Conservation (phyloP, 1,140 invertebrate species). For the Cydia amplana region DNA sequence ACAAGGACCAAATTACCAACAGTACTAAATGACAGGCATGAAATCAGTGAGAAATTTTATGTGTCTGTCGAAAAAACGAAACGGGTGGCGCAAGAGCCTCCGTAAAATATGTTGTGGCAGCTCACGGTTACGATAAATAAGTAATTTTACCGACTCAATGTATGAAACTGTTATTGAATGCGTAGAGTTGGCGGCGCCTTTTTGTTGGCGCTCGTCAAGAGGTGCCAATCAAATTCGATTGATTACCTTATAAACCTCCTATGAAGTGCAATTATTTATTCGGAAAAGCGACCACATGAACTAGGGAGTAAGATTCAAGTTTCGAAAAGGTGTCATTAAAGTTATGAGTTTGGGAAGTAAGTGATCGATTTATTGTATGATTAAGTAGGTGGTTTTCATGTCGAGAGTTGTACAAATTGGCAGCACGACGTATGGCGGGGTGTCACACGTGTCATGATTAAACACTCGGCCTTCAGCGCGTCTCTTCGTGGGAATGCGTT, state of each 20-base stretch:
- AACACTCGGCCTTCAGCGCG: conserved; percentile 46
- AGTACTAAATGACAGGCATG: neutral
- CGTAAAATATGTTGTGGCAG: conserved; percentile 38
- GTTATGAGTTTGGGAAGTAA: neutral
- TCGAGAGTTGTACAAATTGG: conserved; percentile 47
- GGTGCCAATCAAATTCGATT: conserved; percentile 46
- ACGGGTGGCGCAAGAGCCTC: conserved; percentile 39
- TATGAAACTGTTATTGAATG: conserved; percentile 36
- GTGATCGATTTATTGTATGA: conserved; percentile 41
- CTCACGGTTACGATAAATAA: conserved; percentile 43
- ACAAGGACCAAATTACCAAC: neutral
- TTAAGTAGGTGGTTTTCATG: conserved; percentile 45
- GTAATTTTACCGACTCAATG: conserved; percentile 42
- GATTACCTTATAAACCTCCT: conserved; percentile 4
- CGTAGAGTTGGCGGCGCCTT: conserved; percentile 36
- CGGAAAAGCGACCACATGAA: neutral
- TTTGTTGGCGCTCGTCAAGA: conserved; percentile 43
- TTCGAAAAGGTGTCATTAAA: neutral
- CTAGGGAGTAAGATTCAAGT: neutral
- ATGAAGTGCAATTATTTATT: neutral
- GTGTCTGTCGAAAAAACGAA: conserved; percentile 27
- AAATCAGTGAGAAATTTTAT: conserved; percentile 26
- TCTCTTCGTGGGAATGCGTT: conserved; percentile 51
- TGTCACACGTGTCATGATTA: conserved; percentile 46
- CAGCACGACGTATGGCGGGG: conserved; percentile 37